Conservation (phyloP, 2,113 vertebrate species). For the Hoplias malabaricus region DNA sequence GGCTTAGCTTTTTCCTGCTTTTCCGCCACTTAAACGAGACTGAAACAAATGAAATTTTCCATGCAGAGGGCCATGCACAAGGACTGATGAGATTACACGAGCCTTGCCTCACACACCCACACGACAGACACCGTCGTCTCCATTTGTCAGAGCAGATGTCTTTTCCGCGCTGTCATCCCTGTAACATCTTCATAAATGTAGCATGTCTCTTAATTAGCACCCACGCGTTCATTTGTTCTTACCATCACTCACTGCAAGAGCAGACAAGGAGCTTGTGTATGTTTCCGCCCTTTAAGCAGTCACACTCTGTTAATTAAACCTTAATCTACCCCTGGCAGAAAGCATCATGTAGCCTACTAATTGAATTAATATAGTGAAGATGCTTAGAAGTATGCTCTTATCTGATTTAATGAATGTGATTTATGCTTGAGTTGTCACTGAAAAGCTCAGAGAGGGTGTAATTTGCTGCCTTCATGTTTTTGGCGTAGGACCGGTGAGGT, state of each 20-base stretch:
- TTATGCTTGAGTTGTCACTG: conserved; percentile 95
- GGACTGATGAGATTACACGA: conserved; percentile 16
- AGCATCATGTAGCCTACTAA: conserved; percentile 98
- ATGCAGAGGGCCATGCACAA: not conserved
- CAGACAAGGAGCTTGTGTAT: conserved; percentile 68
- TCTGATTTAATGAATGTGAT: conserved; percentile 98
- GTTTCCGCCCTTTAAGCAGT: conserved; percentile 81
- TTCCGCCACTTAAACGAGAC: conserved; percentile 49
- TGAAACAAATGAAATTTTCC: conserved; percentile 15
- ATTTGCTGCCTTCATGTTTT: conserved; percentile 72
- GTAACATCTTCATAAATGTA: conserved; percentile 91
- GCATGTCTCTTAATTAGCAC: conserved; percentile 95
- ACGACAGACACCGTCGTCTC: not conserved
- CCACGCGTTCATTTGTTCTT: conserved; percentile 95
- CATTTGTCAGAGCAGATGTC: conserved; percentile 74
- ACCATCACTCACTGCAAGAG: conserved; percentile 72
- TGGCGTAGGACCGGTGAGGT: conserved; percentile 65
- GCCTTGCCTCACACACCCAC: conserved; percentile 10
- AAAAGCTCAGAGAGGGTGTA: conserved; percentile 71
- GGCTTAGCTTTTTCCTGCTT: not conserved
- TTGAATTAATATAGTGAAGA: conserved; percentile 99
- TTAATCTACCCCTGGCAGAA: conserved; percentile 97
- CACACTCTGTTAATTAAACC: conserved; percentile 99
- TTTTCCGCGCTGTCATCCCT: conserved; percentile 82
- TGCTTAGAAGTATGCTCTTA: conserved; percentile 98